Base-by-base conservation (phyloP, 2,888 invertebrate species). In the Mythimna lalbum region DNA sequence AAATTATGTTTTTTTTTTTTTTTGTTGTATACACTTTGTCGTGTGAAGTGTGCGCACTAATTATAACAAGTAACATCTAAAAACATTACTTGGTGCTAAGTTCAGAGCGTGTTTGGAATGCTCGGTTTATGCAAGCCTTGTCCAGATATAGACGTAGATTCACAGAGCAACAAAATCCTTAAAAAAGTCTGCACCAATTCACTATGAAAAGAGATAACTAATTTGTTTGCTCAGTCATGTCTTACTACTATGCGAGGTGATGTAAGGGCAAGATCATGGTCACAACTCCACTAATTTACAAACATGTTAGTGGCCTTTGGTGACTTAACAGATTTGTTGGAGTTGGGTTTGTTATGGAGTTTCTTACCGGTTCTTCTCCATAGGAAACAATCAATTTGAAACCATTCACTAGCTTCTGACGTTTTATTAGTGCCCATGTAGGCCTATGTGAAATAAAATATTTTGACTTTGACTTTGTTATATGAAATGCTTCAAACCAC, bases 121-220 rank as follows among this genome's bases (percentile, higher is more conserved):
- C 19, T 61, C 60, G 55, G 77, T 43, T 21, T 73, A 39, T 73
- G 70, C 19, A 43, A 77, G 73, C 70, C 70, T 77, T 55, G 14
- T 76, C 39, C 19, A 43, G 21, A 39, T 2, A 17, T 50, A 49
- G 39, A 33, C 7, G 39, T 17, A 62, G 3, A 33, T 27, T 19
- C 1, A 5, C 53, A 27, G 43, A 14, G 23, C n/a, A n/a, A 55
- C 17, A 7, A 52, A 47, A 6, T 39, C 27, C 4, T 69, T 4
- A 27, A 27, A 27, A 27, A 17, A 17, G 6, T 43, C 17, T 31
- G 31, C 39, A 33, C 43, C 9, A 47, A 21, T 4, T 53, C 14
- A 10, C 21, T 14, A 3, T 9, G 59, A 23, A 57, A 50, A 31
- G 21, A 70, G 1, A n/a, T 17, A 10, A 68, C n/a, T 23, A 33